Base-by-base conservation (phyloP, 2,797 vertebrate species). In the Hydrocynus forskahlii region DNA sequence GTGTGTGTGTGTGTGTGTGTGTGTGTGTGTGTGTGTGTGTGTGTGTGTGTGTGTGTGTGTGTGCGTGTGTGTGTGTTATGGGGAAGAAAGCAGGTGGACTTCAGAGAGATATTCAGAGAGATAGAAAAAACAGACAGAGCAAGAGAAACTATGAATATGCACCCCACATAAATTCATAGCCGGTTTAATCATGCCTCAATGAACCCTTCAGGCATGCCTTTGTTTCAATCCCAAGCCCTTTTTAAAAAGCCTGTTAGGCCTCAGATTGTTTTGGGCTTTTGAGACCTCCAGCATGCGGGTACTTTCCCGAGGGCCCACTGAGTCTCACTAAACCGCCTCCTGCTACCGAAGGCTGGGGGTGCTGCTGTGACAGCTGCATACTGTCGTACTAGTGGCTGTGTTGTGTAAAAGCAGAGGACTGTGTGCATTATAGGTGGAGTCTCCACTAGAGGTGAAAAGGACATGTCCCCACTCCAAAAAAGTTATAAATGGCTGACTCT, bases 181-280 rank as follows among this genome's bases (percentile, higher is more conserved):
- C 25, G 23, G 57, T 29, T 87, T 86, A 85, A 52, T 81, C 63
- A 87, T 88, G 91, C 90, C 89, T 93, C 85, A 89, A 75, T 88
- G 88, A 85, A 79, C 81, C 82, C 74, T 89, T 88, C 84, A 68
- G 77, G 89, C 87, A 83, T 83, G 86, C 87, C 88, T 91, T 92
- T 93, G 88, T 92, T 92, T 91, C 81, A 91, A 82, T 86, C 78
- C 6, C 79, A 89, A 88, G 85, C 83, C 35, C 87, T 48, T 88
- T 91, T 91, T 89, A 85, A 83, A 89, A 87, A 81, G 87, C 88
- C 82, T 84, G 81, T 71, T 64, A 82, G 84, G 73, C 80, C 75
- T 79, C 77, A 90, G 88, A 93, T 92, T 94, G 91, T 90, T 91
- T 86, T 80, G 92, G 92, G 93, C 91, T 90, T 92, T 92, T 86